Percentiles rank a stretch among this genome's conserved stretches.
Evolutionary conservation across 1,140 invertebrate species (phyloP).

Genomic region (Drosophila insularis): DNA sequence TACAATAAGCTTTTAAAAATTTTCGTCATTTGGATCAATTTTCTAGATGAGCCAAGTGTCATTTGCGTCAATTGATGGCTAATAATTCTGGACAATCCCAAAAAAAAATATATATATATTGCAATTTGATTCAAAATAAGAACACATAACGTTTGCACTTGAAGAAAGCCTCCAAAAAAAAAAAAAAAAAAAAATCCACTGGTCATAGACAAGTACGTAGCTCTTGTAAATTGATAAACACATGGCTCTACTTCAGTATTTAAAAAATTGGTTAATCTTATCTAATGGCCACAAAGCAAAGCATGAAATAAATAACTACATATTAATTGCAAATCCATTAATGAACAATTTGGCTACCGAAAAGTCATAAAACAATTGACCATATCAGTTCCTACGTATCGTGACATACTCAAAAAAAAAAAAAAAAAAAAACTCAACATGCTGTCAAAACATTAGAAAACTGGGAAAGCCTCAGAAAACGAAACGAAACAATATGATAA

Average conservation of each 20-base stretch:
- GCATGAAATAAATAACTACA: neutral
- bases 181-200: too few relatives aligned
- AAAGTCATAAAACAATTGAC: constrained; percentile 52
- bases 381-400: constrained; percentile 32
- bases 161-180: neutral
- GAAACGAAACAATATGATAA: constrained; percentile 20
- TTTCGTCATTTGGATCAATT: neutral
- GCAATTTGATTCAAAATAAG: constrained; percentile 3
- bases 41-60: constrained; percentile 28
- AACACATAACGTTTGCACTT: constrained; percentile 13
- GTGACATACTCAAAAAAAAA: constrained; percentile 2
- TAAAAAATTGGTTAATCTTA: constrained; percentile 51
- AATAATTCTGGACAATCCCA: neutral
- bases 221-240: constrained; percentile 7
- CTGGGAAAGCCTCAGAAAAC: neutral
- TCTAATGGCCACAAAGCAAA: constrained; percentile 25
- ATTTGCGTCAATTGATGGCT: constrained; percentile 43
- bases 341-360: constrained; percentile 48
- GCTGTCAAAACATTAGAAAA: constrained; percentile 25
- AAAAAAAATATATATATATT: neutral
- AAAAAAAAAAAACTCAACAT: neutral
- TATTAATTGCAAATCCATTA: constrained; percentile 73
- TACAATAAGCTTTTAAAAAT: neutral
- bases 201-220: neutral
- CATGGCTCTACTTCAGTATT: constrained; percentile 1